phyloP scores from a whole-genome alignment of 2,888 invertebrate genomes.

The Melinopterus prodromus region DNA sequence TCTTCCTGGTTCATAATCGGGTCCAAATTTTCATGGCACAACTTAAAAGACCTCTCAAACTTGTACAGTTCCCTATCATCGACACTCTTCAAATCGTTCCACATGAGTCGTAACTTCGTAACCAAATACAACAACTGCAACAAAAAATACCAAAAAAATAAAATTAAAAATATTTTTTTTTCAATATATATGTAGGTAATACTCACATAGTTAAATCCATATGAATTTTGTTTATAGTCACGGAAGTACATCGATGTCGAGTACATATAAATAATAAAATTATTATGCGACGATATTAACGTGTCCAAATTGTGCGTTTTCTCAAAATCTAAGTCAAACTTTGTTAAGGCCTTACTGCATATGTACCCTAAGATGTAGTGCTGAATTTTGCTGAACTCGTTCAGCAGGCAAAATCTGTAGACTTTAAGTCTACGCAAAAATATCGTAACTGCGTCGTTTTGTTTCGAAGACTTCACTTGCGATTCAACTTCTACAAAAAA shows the following conservation, averaged over 20 bases:
- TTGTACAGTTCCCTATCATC: conserved; percentile 47
- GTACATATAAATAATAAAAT: conserved; percentile 53
- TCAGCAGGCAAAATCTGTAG: conserved; percentile 53
- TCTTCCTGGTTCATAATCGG: conserved; percentile 49
- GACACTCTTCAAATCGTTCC: conserved; percentile 48
- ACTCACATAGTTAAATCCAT: conserved; percentile 52
- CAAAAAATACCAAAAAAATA: conserved; percentile 32
- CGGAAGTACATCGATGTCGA: conserved; percentile 44
- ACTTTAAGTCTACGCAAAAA: conserved; percentile 45
- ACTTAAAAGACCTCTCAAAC: conserved; percentile 47
- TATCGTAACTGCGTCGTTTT: conserved; percentile 29
- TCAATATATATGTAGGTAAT: conserved; percentile 17
- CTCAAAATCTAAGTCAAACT: conserved; percentile 54
- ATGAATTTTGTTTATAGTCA: conserved; percentile 44
- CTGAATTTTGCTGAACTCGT: conserved; percentile 54
- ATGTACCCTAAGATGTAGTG: conserved; percentile 56
- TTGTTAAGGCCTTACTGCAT: conserved; percentile 47
- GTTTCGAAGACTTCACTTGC: conserved; percentile 34
- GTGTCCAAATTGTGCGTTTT: conserved; percentile 54
- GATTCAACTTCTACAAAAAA: conserved; percentile 49
- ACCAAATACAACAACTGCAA: conserved; percentile 54
- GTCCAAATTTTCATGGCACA: conserved; percentile 47
- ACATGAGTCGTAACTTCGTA: conserved; percentile 51
- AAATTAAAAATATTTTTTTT: conserved; percentile 18
- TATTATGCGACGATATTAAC: conserved; percentile 51